Evolutionary conservation across 2,797 vertebrate species (phyloP).

Genomic region (Pipistrellus nathusii): DNA sequence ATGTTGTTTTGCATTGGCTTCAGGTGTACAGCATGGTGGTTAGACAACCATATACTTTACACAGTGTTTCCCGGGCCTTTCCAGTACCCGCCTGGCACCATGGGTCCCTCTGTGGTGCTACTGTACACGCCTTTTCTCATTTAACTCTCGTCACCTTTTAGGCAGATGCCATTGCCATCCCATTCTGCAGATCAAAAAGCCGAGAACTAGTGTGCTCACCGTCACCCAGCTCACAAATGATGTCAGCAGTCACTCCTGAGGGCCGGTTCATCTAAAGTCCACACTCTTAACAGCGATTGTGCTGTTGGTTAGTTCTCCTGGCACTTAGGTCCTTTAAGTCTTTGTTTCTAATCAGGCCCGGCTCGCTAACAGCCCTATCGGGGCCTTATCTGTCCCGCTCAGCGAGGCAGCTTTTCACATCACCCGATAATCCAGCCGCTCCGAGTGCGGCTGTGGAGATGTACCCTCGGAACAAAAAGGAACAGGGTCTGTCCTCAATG

Average conservation of each 20-base stretch:
- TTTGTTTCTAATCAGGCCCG: neutral
- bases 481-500: neutral
- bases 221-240: too few species aligned
- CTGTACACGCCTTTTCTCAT: neutral
- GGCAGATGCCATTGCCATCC: neutral
- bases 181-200: neutral
- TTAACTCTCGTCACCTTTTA: neutral
- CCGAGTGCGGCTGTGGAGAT: fast-evolving
- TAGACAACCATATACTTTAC: neutral
- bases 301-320: neutral
- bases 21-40: neutral
- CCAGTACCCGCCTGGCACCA: neutral
- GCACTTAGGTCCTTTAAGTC: neutral
- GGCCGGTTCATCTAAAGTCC: neutral
- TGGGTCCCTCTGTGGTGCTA: neutral
- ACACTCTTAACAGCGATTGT: fast-evolving
- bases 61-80: neutral
- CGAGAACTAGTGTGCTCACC: neutral
- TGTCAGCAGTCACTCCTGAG: neutral
- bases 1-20: neutral
- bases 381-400: neutral
- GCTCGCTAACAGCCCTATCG: neutral
- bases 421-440: neutral
- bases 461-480: fast-evolving
- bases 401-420: neutral